Base-by-base conservation (phyloP, 2,888 invertebrate species). In the Tachina grossa region DNA sequence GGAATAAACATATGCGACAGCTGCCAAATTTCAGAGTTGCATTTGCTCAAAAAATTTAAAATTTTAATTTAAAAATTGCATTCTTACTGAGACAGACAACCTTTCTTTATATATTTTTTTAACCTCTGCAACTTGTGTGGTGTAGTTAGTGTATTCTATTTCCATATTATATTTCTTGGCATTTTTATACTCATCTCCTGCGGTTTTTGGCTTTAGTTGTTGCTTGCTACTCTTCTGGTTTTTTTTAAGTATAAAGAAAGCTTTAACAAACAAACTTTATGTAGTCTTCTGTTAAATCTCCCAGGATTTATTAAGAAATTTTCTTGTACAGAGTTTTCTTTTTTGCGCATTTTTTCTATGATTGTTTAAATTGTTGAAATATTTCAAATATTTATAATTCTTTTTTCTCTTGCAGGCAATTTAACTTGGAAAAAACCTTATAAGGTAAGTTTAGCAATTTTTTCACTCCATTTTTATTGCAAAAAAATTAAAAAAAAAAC, bases 331-430 rank as follows among this genome's bases (percentile, higher is more conserved):
- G 39, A 53, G 74, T 72, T 31, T 31, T 4, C 4, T 31, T 47
- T 81, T 3, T 6, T 1, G 11, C 31, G 31, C n/a, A 49, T 53
- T 63, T 71, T 47, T 51, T 19, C 41, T 65, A 6, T 66, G 49
- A n/a, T 71, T 57, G 14, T 31, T 71, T 49, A 75, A 75, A 81
- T 69, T 69, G 68, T 61, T 81, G 45, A 85, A 80, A 80, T 85
- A 83, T 85, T 85, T 83, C 43, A 85, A 83, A 85, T 85, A 85
- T 83, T 83, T 83, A 59, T 76, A 79, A 59, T 79, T 84, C 78
- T 51, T 49, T 22, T 82, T 71, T 71, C 71, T 68, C n/a, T 85
- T 83, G 65, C 74, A 83, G 85, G 75, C 71, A 66, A 79, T 71
- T 78, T 78, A 53, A 53, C 43, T n/a, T 14, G 72, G 63, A 13